phyloP scores from a whole-genome alignment of 2,113 vertebrate species.

The Mormyrus iriodes region DNA sequence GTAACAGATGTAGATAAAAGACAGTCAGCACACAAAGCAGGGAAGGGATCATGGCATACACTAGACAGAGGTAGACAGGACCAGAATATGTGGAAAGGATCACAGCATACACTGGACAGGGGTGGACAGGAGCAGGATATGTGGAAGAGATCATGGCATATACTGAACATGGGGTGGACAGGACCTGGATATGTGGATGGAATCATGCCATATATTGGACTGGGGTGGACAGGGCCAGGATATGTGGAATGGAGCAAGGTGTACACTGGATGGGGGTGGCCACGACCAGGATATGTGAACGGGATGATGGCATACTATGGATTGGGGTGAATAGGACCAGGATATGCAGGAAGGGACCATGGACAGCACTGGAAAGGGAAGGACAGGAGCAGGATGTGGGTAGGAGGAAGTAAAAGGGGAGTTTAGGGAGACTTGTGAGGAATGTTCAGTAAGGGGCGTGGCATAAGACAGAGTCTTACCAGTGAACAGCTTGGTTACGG shows the following conservation, averaged over 20 bases:
- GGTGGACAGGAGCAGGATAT: not conserved
- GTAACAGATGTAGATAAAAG: too few species aligned
- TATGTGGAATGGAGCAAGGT: not conserved
- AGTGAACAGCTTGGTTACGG: slow-evolving; percentile 75
- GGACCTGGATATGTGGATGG: not conserved
- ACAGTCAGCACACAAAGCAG: too few species aligned
- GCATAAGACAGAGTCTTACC: slow-evolving; percentile 47
- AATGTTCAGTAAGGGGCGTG: not conserved
- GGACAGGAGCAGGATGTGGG: not conserved
- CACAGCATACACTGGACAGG: not conserved
- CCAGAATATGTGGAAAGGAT: not conserved
- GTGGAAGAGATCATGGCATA: not conserved
- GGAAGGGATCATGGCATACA: not conserved
- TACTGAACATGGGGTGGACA: not conserved
- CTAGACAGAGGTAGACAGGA: not conserved
- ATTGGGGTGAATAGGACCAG: not conserved
- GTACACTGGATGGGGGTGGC: not conserved
- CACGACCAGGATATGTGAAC: not conserved
- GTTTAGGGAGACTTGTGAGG: not conserved
- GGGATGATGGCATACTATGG: not conserved
- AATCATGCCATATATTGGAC: not conserved
- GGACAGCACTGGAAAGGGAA: not conserved
- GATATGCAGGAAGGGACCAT: not conserved
- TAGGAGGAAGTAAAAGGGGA: not conserved
- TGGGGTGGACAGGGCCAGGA: not conserved